Conservation (phyloP, 1,140 invertebrate species). For the Temnothorax nylanderi region DNA sequence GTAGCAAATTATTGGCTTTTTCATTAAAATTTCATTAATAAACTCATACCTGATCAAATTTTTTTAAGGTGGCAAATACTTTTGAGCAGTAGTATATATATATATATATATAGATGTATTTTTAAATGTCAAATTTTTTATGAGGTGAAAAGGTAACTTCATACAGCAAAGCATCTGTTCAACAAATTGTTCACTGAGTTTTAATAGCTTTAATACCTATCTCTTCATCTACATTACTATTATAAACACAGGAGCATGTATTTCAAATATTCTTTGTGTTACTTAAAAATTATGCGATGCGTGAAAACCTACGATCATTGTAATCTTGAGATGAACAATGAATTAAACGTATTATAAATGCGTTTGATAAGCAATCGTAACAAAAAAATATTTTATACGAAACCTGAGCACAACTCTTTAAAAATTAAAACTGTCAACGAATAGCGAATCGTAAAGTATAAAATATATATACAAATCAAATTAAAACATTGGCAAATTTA, state of each 20-base stretch:
- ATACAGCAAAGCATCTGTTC: conserved; percentile 16
- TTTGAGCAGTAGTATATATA: neutral
- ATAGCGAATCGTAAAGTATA: conserved; percentile 26
- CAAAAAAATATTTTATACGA: conserved; percentile 24
- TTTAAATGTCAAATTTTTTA: conserved; percentile 31
- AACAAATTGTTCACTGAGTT: conserved; percentile 31
- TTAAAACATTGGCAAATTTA: conserved; percentile 32
- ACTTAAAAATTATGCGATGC: conserved; percentile 36
- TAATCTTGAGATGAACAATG: conserved; percentile 36
- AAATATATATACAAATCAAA: neutral
- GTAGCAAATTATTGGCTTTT: too few species aligned
- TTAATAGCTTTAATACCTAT: conserved; percentile 46
- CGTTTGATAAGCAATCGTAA: neutral
- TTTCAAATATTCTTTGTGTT: conserved; percentile 27
- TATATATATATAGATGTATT: conserved; percentile 34
- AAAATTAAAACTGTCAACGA: conserved; percentile 13
- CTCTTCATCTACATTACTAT: conserved; percentile 10
- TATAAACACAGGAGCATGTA: conserved; percentile 39
- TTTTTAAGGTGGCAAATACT: too few species aligned
- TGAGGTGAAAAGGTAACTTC: conserved; percentile 29
- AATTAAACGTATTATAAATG: conserved; percentile 35
- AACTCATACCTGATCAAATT: too few species aligned
- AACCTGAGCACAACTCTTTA: conserved; percentile 26
- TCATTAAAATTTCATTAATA: too few species aligned
- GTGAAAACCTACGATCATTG: neutral